Percentiles rank a stretch among this genome's conserved stretches.
These are phyloP conservation scores for Drosophila biarmipes DNA, from an alignment of 1,140 invertebrate genomes.

Conservation along the genomic window DNA sequence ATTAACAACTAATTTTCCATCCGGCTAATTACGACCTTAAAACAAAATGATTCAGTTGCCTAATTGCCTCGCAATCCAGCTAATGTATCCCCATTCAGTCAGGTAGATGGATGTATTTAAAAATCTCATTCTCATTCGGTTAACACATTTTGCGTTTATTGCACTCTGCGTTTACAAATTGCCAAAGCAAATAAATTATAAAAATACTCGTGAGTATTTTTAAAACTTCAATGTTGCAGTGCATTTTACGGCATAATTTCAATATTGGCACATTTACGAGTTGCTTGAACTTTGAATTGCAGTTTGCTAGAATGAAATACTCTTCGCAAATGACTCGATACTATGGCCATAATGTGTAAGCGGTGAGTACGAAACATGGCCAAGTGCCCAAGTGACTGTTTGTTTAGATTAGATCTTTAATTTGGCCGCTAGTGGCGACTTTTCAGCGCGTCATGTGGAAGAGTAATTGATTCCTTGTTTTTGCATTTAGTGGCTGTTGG, in stretches of 20 bases:
- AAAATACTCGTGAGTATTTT: constrained; percentile 23
- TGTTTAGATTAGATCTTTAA: constrained; percentile 38
- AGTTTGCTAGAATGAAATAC: constrained; percentile 29
- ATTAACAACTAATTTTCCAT: neutral
- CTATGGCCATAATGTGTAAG: neutral
- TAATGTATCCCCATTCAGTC: constrained; percentile 1
- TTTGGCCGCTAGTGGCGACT: constrained; percentile 4
- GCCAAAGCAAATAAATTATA: constrained; percentile 25
- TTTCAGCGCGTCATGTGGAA: constrained; percentile 36
- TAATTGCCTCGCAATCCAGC: constrained; percentile 14
- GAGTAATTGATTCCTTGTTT: constrained; percentile 37
- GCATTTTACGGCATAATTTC: constrained; percentile 48
- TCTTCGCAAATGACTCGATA: constrained; percentile 22
- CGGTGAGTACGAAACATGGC: constrained; percentile 16
- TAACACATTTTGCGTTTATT: constrained; percentile 65
- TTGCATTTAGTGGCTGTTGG: constrained; percentile 15
- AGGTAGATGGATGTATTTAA: constrained; percentile 7
- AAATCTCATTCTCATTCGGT: constrained; percentile 27
- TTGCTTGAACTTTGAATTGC: constrained; percentile 64
- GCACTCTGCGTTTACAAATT: constrained; percentile 54
- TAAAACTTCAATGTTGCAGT: constrained; percentile 39
- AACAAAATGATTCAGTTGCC: constrained; percentile 5
- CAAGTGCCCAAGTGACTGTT: constrained; percentile 32
- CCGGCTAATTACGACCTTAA: constrained; percentile 10
- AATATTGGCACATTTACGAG: constrained; percentile 75